phyloP scores from a whole-genome alignment of 2,113 vertebrate species.

The Xenopus tropicalis region DNA sequence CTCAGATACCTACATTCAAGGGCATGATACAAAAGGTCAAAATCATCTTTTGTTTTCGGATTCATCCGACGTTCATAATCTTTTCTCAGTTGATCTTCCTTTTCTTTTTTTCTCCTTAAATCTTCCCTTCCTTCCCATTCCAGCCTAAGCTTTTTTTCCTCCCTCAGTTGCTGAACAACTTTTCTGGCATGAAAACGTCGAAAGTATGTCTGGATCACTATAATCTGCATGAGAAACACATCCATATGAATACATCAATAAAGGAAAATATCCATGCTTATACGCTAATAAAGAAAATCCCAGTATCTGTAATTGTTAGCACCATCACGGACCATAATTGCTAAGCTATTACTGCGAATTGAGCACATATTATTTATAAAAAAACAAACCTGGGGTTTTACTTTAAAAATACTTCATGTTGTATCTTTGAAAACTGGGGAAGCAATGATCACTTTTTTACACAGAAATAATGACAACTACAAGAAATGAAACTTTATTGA shows the following conservation, averaged over 20 bases:
- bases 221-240: slow-evolving; percentile 62
- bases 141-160: slow-evolving; percentile 59
- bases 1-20: slow-evolving; percentile 74
- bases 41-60: slow-evolving; percentile 79
- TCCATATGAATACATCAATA: not conserved
- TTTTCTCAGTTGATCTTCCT: slow-evolving; percentile 64
- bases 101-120: slow-evolving; percentile 62
- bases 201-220: slow-evolving; percentile 74
- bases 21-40: slow-evolving; percentile 79
- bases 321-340: no score
- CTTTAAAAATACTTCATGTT: no score
- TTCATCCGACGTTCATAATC: slow-evolving; percentile 72
- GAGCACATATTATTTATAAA: no score
- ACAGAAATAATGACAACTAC: no score
- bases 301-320: no score
- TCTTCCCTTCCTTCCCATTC: slow-evolving; percentile 71
- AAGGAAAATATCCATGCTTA: no score
- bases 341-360: no score
- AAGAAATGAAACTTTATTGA: no score
- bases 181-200: slow-evolving; percentile 75
- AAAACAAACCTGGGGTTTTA: no score
- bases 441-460: no score
- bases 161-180: slow-evolving; percentile 61
- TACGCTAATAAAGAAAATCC: no score
- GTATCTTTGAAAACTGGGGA: no score